Evolutionary conservation across 2,113 vertebrate genomes (phyloP).

Genomic region (Percina caprodes): DNA sequence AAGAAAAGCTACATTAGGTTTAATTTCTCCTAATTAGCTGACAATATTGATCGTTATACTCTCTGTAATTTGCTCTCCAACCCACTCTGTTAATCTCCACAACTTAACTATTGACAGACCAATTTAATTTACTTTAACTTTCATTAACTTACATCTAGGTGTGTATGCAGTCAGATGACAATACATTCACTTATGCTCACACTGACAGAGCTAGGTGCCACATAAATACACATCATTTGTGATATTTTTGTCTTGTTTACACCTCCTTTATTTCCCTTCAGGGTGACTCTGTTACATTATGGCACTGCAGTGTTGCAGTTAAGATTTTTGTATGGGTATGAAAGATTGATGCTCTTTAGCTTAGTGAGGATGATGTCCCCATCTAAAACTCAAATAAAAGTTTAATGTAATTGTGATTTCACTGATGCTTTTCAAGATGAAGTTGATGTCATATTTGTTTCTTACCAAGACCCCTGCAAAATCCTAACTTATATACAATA

Average conservation of each 20-base stretch:
- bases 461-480: not conserved
- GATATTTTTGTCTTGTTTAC: not conserved
- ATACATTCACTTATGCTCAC: slow-evolving; percentile 8
- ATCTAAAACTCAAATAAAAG: slow-evolving; percentile 48
- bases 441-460: slow-evolving; percentile 8
- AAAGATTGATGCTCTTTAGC: slow-evolving; percentile 61
- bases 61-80: slow-evolving; percentile 8
- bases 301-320: not conserved
- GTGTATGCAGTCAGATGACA: slow-evolving; percentile 21
- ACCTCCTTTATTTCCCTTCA: slow-evolving; percentile 2
- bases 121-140: slow-evolving; percentile 21
- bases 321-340: slow-evolving; percentile 5
- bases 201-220: slow-evolving; percentile 1
- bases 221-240: slow-evolving; percentile 26
- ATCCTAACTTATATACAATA: not conserved
- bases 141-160: slow-evolving; percentile 22
- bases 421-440: not conserved
- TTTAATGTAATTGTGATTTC: slow-evolving; percentile 23
- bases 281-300: slow-evolving; percentile 4
- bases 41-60: not conserved
- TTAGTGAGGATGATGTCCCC: slow-evolving; percentile 73
- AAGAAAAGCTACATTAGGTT: slow-evolving; percentile 5
- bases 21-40: slow-evolving; percentile 44
- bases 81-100: slow-evolving; percentile 17
- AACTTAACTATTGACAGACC: slow-evolving; percentile 6